Evolutionary conservation across 2,797 vertebrate species (phyloP).

Genomic region (Oreochromis grahami): DNA sequence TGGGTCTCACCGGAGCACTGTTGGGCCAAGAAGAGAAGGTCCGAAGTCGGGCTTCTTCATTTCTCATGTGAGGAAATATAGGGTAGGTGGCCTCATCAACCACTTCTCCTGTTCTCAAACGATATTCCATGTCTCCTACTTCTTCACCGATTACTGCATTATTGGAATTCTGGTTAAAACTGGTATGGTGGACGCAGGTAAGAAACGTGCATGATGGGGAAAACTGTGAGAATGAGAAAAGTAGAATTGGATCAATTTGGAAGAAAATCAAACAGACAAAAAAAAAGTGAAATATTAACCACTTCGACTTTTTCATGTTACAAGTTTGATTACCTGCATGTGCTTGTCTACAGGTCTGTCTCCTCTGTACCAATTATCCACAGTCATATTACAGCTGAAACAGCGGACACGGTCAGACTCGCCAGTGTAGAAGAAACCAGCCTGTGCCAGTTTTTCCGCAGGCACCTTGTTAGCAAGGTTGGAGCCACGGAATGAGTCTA

Average conservation of each 20-base stretch:
- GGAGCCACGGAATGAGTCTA: slow-evolving; percentile 82
- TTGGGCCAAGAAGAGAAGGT: slow-evolving; percentile 86
- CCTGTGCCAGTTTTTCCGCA: slow-evolving; percentile 77
- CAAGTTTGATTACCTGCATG: slow-evolving; percentile 54
- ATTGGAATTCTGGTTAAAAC: neutral
- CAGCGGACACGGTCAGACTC: slow-evolving; percentile 84
- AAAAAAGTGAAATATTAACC: neutral
- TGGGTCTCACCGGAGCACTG: slow-evolving; percentile 68
- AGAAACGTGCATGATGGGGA: slow-evolving; percentile 89
- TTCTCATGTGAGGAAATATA: slow-evolving; percentile 80
- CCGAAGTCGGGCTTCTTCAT: slow-evolving; percentile 80
- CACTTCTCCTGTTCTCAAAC: slow-evolving; percentile 85
- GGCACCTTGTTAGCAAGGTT: slow-evolving; percentile 75
- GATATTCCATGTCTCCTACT: slow-evolving; percentile 70
- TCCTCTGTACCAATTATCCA: slow-evolving; percentile 85
- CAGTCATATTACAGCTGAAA: slow-evolving; percentile 82
- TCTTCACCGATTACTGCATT: slow-evolving; percentile 44
- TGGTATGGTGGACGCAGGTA: slow-evolving; percentile 59
- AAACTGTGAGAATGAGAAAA: slow-evolving; percentile 44
- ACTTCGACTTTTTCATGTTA: neutral
- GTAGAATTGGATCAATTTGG: neutral
- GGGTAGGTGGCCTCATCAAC: slow-evolving; percentile 86
- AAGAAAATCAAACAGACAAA: neutral
- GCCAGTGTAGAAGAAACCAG: slow-evolving; percentile 91
- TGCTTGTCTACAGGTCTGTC: slow-evolving; percentile 85